Evolutionary conservation across 2,113 vertebrate genomes (phyloP).

Genomic region (human (Homo sapiens)): GRCh38 chr5:115377501-115378000

Average conservation of each 20-base stretch:
- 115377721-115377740: background rate
- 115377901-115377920: background rate
- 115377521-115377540: background rate
- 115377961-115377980: background rate
- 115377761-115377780: background rate
- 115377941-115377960: background rate
- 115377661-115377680: background rate
- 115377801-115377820: background rate
- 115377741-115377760: background rate
- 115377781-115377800: constrained; percentile 12
- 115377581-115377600: background rate
- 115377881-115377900: background rate
- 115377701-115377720: background rate
- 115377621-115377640: background rate
- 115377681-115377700: background rate
- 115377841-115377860: background rate
- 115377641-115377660: background rate
- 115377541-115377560: background rate
- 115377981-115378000: background rate
- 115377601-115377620: background rate
- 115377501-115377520: background rate
- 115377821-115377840: background rate
- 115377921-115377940: background rate
- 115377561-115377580: background rate
- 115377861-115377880: background rate